Evolutionary conservation across 2,888 invertebrate genomes (phyloP), one percentile per base, ranked within the genome.

Genomic region (Sinelater perroti): DNA sequence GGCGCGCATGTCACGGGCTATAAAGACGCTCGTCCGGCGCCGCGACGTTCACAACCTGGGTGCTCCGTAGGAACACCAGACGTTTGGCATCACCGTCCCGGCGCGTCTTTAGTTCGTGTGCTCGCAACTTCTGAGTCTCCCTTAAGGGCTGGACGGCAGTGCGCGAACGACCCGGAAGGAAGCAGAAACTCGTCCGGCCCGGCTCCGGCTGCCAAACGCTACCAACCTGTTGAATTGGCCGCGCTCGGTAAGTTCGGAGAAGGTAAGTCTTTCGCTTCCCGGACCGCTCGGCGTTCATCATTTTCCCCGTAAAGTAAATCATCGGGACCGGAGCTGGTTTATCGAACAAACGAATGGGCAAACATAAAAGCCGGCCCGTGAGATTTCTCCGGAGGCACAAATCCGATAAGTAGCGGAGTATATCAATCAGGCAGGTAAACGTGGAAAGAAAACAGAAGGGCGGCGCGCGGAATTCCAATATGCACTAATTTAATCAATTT

Each of bases 1-100:
- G 62, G 45, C 60, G 66, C 66, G 66, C 66, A 66, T 66, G 66
- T 61, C 66, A 66, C 50, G 56, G 47, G 49, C 50, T 63, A 65
- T 65, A 66, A 66, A 66, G 66, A 65, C 61, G 64, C 61, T 65
- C 44, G 50, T 62, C 59, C 46, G 61, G 54, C 66, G 60, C 42
- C 63, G 62, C 62, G 62, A 62, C 64, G 64, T 53, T 55, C 66
- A 66, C 64, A 64, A 64, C 59, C 58, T 61, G 61, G 59, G 58
- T 62, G 62, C 55, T 60, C 58, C 56, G 51, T 58, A 60, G 49
- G 56, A 60, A 60, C 46, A 60, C 11, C 60, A 60, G 64, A 62
- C 64, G 60, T 53, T 30, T 45, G 40, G 50, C 51, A 52, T 40
- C 52, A 47, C 36, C 31, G 33, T 45, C 18, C 20, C 28, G 52